phyloP scores from a whole-genome alignment of 2,113 vertebrate genomes.

The Nothocercus nigrocapillus region DNA sequence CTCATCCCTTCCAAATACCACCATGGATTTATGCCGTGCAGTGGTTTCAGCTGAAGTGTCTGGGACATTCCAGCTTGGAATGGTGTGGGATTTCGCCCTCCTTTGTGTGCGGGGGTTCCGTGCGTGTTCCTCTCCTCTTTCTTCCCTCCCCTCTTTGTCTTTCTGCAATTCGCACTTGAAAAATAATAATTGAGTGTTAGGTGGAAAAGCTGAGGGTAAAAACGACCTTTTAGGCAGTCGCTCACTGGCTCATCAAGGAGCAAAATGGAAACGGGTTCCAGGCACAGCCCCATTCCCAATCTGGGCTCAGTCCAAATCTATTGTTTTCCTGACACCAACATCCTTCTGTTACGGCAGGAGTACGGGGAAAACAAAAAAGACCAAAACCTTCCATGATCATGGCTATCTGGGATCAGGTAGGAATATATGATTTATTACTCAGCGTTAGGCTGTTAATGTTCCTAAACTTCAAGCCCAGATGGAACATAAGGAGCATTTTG shows the following conservation, averaged over 20 bases:
- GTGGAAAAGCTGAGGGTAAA: neutral
- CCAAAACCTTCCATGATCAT: accelerated
- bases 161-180: neutral
- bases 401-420: neutral
- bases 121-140: neutral
- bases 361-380: neutral
- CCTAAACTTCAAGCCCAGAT: neutral
- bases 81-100: neutral
- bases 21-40: conserved; percentile 19
- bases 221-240: neutral
- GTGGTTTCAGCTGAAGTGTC: neutral
- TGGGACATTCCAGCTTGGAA: neutral
- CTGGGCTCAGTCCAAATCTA: neutral
- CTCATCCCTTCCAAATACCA: conserved; percentile 53
- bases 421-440: accelerated
- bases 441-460: neutral
- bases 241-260: neutral
- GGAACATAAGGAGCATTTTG: neutral
- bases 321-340: neutral
- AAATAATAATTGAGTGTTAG: neutral
- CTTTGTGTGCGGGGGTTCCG: neutral
- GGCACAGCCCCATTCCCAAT: neutral
- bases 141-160: neutral
- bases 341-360: neutral
- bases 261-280: neutral